Conservation (phyloP, 2,113 vertebrate species). For the Oncorhynchus masou region DNA sequence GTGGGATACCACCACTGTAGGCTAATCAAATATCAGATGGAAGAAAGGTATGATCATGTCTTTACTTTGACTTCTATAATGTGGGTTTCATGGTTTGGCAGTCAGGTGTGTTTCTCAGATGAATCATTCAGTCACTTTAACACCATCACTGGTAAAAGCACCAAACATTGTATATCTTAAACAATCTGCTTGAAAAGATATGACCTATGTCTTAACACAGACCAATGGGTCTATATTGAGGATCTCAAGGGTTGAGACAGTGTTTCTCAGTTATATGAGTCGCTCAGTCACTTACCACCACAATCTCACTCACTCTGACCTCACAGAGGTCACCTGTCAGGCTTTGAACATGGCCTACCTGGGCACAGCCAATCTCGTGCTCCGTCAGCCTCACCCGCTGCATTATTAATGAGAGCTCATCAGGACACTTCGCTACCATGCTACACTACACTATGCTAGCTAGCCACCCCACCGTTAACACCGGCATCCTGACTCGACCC, state of each 20-base stretch:
- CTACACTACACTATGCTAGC: not conserved
- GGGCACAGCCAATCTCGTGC: conserved; percentile 52
- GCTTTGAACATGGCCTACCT: conserved; percentile 22
- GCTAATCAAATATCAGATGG: no score
- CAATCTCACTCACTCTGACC: conserved; percentile 45
- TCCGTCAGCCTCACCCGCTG: conserved; percentile 41
- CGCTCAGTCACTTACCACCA: conserved; percentile 13
- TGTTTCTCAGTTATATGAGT: not conserved
- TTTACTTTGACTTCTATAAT: not conserved
- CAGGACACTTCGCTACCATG: conserved; percentile 61
- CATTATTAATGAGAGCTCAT: conserved; percentile 73
- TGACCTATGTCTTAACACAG: no score
- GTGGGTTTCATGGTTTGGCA: not conserved
- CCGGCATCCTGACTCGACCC: conserved; percentile 67
- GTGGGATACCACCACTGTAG: no score
- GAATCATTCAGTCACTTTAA: no score
- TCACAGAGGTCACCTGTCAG: conserved; percentile 53
- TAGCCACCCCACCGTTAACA: conserved; percentile 69
- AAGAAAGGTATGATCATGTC: not conserved
- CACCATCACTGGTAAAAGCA: no score
- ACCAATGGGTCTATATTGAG: no score
- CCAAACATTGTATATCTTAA: no score
- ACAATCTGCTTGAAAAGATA: no score
- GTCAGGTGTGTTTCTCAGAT: not conserved
- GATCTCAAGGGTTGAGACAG: not conserved